These are phyloP conservation scores for Malthinus flaveolus DNA, from an alignment of 2,888 invertebrate species.

Conservation along the genomic window DNA sequence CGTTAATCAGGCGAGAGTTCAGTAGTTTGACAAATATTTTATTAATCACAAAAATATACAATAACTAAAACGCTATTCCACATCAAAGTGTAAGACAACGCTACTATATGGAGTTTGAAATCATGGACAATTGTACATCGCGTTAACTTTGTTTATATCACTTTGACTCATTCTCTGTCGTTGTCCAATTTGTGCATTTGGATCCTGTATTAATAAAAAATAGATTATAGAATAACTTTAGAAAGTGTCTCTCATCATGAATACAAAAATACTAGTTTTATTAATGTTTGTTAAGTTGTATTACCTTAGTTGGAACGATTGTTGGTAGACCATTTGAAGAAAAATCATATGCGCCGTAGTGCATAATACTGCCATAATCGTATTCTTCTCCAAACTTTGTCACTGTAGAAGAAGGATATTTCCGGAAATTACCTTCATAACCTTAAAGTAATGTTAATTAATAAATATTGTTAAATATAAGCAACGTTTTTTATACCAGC, in stretches of 20 bases:
- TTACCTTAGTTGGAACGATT: neutral
- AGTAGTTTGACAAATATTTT: too few relatives aligned
- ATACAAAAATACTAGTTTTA: too few relatives aligned
- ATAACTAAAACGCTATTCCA: too few relatives aligned
- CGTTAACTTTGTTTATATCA: neutral
- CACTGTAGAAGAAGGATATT: neutral
- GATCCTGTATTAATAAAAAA: neutral
- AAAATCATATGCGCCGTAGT: neutral
- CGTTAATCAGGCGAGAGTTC: too few relatives aligned
- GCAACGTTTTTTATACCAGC: too few relatives aligned
- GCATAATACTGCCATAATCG: neutral
- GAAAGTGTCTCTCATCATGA: too few relatives aligned
- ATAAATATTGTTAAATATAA: neutral
- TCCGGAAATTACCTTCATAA: neutral
- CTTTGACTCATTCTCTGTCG: neutral
- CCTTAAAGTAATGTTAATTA: neutral
- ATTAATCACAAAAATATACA: too few relatives aligned
- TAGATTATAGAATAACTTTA: too few relatives aligned
- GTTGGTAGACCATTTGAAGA: neutral
- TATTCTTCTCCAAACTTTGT: neutral
- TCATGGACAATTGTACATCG: neutral
- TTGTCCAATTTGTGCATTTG: neutral
- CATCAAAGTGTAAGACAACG: too few relatives aligned
- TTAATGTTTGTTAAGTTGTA: too few relatives aligned
- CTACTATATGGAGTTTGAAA: too few relatives aligned